A percentile compares a stretch with the other conserved stretches of the same genome.
Evolutionary conservation across 2,888 invertebrate genomes (phyloP).

Genomic region (Caenorhabditis imperialis): DNA sequence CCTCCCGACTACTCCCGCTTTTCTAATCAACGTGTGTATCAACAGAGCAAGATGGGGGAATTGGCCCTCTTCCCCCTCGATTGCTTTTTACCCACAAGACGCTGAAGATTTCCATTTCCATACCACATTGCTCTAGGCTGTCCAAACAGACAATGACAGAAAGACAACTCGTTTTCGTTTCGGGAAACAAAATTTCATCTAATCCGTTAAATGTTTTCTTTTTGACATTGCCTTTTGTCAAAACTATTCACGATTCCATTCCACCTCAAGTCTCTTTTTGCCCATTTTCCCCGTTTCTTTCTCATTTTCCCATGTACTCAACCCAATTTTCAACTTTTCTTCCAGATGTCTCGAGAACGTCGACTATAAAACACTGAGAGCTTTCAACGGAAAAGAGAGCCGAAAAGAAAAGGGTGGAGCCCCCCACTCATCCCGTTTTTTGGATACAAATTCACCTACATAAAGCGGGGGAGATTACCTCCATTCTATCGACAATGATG

Average conservation of each 20-base stretch:
- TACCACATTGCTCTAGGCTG: not conserved
- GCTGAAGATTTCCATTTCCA: not conserved
- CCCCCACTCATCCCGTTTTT: not conserved
- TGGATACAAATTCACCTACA: slow-evolving; percentile 1
- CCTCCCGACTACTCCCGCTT: not conserved
- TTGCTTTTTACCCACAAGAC: too few species aligned
- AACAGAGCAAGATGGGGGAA: slow-evolving; percentile 14
- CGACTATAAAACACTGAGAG: slow-evolving; percentile 15
- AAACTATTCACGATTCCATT: not conserved
- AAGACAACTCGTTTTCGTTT: slow-evolving; percentile 4
- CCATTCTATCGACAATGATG: slow-evolving; percentile 28
- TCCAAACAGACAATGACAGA: slow-evolving; percentile 8
- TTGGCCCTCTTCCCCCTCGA: slow-evolving; percentile 11
- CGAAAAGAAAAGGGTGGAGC: not conserved
- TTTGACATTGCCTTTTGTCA: slow-evolving; percentile 13
- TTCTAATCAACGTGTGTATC: slow-evolving; percentile 37
- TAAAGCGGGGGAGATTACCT: not conserved
- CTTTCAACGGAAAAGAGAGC: not conserved
- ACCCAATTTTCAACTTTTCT: slow-evolving; percentile 5
- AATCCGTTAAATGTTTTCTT: slow-evolving; percentile 41
- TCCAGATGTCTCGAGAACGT: slow-evolving; percentile 43
- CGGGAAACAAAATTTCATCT: slow-evolving; percentile 15
- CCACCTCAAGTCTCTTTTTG: not conserved
- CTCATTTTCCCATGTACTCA: not conserved
- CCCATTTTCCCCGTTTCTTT: slow-evolving; percentile 6